Conservation (phyloP, 2,888 invertebrate genomes). For the Neuroscelio doddi region DNA sequence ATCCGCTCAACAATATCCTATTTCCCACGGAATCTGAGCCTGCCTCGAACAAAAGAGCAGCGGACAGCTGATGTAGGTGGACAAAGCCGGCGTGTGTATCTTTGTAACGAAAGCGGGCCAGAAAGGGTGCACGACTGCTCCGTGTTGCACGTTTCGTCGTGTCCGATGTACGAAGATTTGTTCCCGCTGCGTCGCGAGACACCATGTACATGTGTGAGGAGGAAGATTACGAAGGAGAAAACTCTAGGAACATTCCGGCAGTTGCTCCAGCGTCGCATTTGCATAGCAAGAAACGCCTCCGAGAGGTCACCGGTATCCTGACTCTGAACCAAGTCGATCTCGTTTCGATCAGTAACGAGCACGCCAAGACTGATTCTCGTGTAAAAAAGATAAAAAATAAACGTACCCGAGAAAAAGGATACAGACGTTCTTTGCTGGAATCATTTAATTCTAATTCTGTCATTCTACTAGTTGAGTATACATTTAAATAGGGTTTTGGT, state of each 20-base stretch:
- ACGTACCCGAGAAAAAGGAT: too few relatives aligned
- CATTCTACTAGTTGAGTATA: too few relatives aligned
- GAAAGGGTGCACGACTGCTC: not conserved
- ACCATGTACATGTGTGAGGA: conserved; percentile 1
- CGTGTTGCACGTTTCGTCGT: conserved; percentile 25
- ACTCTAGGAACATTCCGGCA: not conserved
- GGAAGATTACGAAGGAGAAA: not conserved
- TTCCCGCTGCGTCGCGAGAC: not conserved
- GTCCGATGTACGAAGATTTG: conserved; percentile 14
- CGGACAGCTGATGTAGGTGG: conserved; percentile 52
- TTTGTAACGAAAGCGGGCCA: conserved; percentile 5
- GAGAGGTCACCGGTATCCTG: not conserved
- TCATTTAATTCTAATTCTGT: too few relatives aligned
- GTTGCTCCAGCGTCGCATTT: conserved; percentile 1
- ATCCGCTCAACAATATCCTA: conserved; percentile 6
- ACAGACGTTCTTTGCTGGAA: too few relatives aligned
- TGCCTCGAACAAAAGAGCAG: conserved; percentile 17
- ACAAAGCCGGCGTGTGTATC: conserved; percentile 47
- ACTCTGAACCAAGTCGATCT: not conserved
- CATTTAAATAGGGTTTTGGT: too few relatives aligned
- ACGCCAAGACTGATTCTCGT: too few relatives aligned
- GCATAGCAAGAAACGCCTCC: too few relatives aligned
- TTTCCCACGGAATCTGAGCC: conserved; percentile 25
- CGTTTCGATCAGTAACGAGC: not conserved
- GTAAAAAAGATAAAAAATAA: too few relatives aligned